Conservation (phyloP, 2,797 vertebrate species). For the Melanitta fusca region DNA sequence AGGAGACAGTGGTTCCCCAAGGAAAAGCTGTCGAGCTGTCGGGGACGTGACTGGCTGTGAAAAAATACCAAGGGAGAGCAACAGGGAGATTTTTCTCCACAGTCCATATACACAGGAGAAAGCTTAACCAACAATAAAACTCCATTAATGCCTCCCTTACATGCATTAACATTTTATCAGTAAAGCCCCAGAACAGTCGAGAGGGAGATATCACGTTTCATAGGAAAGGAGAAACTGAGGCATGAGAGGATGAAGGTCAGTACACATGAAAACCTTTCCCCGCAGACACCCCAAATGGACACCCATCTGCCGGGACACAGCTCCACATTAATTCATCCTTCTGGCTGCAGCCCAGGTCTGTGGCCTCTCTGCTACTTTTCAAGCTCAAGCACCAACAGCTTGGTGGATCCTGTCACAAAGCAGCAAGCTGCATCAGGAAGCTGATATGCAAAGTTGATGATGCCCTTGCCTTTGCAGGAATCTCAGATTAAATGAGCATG, state of each 20-base stretch:
- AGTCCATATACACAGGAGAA: background rate
- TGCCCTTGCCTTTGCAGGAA: background rate
- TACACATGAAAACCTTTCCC: background rate
- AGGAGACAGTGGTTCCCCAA: background rate
- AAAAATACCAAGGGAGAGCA: background rate
- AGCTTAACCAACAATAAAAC: background rate
- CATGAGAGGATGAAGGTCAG: background rate
- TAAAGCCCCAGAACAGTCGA: background rate
- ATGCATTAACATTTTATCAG: background rate
- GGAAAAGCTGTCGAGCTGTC: background rate
- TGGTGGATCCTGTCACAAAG: background rate
- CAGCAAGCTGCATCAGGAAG: background rate
- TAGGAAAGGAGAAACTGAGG: background rate
- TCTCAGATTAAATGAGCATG: background rate
- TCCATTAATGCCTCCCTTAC: background rate
- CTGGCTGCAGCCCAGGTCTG: background rate
- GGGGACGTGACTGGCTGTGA: background rate
- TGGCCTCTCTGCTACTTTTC: background rate
- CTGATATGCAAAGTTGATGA: background rate
- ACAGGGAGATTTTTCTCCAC: background rate
- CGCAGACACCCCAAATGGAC: background rate
- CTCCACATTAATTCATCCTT: fast-evolving
- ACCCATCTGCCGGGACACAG: background rate
- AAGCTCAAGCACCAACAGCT: background rate
- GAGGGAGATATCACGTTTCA: background rate